Evolutionary conservation across 2,797 vertebrate genomes (phyloP).

Genomic region (Sebastes reedi): DNA sequence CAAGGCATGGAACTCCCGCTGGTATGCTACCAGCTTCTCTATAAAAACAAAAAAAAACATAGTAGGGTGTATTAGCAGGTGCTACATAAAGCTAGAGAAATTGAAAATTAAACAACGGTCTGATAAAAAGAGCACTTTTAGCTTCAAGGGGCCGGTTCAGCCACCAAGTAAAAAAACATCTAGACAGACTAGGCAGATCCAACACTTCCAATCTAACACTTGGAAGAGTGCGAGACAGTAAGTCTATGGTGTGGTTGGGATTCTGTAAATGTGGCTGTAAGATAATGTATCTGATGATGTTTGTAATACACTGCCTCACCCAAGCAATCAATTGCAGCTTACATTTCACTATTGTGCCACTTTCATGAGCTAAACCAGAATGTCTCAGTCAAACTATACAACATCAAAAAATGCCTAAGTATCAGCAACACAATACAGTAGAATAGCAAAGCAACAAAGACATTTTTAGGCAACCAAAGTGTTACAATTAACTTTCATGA

Average conservation of each 20-base stretch:
- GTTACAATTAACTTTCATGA: no score
- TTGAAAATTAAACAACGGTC: neutral
- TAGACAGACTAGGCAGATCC: neutral
- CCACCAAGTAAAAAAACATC: neutral
- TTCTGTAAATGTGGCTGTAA: neutral
- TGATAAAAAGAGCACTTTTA: neutral
- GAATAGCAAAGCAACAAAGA: neutral
- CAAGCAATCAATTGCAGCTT: neutral
- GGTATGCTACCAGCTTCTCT: constrained; percentile 97
- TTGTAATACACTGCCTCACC: neutral
- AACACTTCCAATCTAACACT: neutral
- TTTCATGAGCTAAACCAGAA: neutral
- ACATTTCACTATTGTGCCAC: neutral
- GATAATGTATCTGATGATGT: neutral
- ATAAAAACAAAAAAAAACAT: neutral
- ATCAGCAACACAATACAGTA: neutral
- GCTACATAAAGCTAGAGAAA: neutral
- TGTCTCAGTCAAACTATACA: neutral
- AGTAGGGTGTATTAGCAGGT: neutral
- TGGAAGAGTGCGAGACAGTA: no score
- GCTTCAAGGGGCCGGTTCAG: neutral
- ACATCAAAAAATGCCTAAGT: neutral
- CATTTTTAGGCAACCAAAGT: no score
- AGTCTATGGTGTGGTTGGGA: neutral
- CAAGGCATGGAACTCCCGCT: constrained; percentile 95